Percentiles rank a stretch among this genome's conserved stretches.
Evolutionary conservation across 2,888 invertebrate genomes (phyloP).

Genomic region (Diachrysia chrysitis): DNA sequence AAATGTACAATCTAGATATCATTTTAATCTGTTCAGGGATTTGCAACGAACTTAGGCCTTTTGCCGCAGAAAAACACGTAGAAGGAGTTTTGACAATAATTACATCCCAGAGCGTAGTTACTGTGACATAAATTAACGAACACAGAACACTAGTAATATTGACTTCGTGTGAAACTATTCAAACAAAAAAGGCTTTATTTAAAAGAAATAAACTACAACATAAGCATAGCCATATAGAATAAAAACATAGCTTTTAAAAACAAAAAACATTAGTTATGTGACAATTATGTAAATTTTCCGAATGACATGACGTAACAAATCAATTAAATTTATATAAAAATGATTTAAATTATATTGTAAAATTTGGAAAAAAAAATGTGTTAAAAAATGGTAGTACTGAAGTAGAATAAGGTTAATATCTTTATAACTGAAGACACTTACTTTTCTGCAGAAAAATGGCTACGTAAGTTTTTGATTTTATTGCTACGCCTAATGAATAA

Average conservation of each 20-base stretch:
- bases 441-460: conserved; percentile 29
- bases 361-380: conserved; percentile 1
- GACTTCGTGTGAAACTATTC: not conserved
- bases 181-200: not conserved
- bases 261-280: conserved; percentile 19
- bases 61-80: too few species aligned
- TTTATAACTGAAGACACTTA: conserved; percentile 1
- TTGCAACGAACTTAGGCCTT: too few species aligned
- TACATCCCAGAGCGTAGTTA: not conserved
- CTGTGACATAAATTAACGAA: not conserved
- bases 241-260: conserved; percentile 10
- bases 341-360: conserved; percentile 2
- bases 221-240: conserved; percentile 3
- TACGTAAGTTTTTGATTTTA: conserved; percentile 26
- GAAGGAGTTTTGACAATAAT: too few species aligned
- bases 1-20: too few species aligned
- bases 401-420: conserved; percentile 10
- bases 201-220: conserved; percentile 13
- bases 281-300: conserved; percentile 7
- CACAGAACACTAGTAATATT: not conserved
- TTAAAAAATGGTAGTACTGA: conserved; percentile 30
- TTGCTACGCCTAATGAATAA: not conserved
- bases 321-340: conserved; percentile 8
- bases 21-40: too few species aligned
- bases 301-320: conserved; percentile 6